A percentile compares a stretch with the other conserved stretches of the same genome.
Evolutionary conservation across 2,797 vertebrate genomes (phyloP).

Genomic region (Amniataba percoides): DNA sequence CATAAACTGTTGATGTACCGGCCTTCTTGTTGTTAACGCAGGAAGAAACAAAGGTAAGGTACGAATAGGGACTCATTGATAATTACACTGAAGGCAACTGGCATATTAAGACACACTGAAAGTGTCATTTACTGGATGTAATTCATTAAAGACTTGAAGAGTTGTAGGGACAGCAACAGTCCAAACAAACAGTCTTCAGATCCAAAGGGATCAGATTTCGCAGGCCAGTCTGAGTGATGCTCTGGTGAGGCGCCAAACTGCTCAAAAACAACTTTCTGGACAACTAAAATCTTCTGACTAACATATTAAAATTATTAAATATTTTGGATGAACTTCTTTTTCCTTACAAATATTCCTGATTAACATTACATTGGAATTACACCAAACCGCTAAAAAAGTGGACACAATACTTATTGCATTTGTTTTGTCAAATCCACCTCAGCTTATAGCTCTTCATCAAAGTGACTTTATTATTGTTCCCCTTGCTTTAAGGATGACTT

Average conservation of each 20-base stretch:
- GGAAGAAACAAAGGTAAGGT: slow-evolving; percentile 25
- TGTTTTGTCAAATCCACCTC: slow-evolving; percentile 17
- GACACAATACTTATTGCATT: not conserved
- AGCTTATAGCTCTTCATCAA: slow-evolving; percentile 6
- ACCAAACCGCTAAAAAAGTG: not conserved
- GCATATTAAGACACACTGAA: slow-evolving; percentile 4
- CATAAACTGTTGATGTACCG: slow-evolving; percentile 6
- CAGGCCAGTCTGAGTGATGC: slow-evolving; percentile 21
- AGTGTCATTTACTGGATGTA: not conserved
- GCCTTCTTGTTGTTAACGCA: slow-evolving; percentile 16
- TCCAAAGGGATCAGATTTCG: slow-evolving; percentile 8
- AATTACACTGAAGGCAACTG: slow-evolving; percentile 14
- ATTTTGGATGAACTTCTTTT: not conserved
- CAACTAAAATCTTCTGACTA: slow-evolving; percentile 2
- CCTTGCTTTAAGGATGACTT: slow-evolving; percentile 33
- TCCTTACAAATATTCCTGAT: not conserved
- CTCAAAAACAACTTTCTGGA: not conserved
- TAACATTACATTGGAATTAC: not conserved
- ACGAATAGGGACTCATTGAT: not conserved
- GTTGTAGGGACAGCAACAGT: not conserved
- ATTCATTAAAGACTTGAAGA: not conserved
- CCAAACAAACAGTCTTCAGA: slow-evolving; percentile 41
- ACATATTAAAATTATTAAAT: not conserved
- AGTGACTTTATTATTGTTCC: slow-evolving; percentile 46
- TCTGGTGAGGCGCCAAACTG: slow-evolving; percentile 8